Percentiles rank a stretch among this genome's conserved stretches.
phyloP scores from a whole-genome alignment of 2,888 invertebrate genomes.

The Diarsia dahlii region DNA sequence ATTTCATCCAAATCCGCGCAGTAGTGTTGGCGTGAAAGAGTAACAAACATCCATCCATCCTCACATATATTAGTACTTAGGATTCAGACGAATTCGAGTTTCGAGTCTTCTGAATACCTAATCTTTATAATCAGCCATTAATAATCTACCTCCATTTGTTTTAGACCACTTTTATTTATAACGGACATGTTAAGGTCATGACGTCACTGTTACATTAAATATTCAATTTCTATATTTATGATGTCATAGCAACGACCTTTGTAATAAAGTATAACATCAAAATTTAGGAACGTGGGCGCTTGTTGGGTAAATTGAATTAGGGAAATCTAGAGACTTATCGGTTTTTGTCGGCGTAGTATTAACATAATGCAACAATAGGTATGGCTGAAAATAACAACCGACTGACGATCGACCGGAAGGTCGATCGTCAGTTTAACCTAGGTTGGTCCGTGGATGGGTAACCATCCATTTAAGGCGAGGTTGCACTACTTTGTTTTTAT shows the following conservation, averaged over 20 bases:
- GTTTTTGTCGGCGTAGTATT: not conserved
- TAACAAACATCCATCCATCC: too few relatives aligned
- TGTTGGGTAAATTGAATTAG: conserved; percentile 14
- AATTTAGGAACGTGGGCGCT: conserved; percentile 26
- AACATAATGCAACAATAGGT: too few relatives aligned
- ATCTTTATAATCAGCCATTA: conserved; percentile 3
- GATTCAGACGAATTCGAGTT: not conserved
- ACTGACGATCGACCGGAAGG: too few relatives aligned
- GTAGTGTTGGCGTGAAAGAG: too few relatives aligned
- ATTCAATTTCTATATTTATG: conserved; percentile 45
- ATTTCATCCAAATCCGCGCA: too few relatives aligned
- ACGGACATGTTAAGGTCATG: conserved; percentile 35
- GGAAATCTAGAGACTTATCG: not conserved
- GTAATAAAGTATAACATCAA: conserved; percentile 38
- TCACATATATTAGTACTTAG: too few relatives aligned
- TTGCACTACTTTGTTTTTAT: too few relatives aligned
- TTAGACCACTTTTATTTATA: conserved; percentile 14
- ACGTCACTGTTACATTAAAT: conserved; percentile 37
- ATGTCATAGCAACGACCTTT: conserved; percentile 58
- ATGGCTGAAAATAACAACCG: too few relatives aligned
- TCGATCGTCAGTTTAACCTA: too few relatives aligned
- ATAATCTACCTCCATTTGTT: conserved; percentile 8
- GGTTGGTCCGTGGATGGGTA: too few relatives aligned
- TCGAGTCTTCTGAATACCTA: not conserved
- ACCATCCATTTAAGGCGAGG: too few relatives aligned